Base-by-base conservation (phyloP, 2,888 invertebrate species). In the Molorchus minor region DNA sequence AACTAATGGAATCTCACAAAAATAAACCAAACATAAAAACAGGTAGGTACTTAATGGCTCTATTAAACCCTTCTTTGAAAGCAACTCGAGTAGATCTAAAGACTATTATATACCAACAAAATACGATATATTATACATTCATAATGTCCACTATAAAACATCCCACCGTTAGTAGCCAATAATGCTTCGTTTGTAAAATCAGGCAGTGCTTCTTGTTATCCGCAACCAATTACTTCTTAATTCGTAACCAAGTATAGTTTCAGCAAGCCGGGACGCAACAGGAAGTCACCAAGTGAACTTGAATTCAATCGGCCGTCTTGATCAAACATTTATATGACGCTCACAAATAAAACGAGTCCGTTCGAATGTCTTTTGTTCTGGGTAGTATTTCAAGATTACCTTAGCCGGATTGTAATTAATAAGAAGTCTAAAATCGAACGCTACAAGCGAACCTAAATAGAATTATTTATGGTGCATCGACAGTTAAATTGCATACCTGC, bases 211-310 rank as follows among this genome's bases (percentile, higher is more conserved):
- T 57, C 54, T 62, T 62, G 57, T 41, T 57, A 59, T 21, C 53
- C 36, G 38, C 53, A 51, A 45, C 54, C 62, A 62, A 57, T 62
- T 62, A 59, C 45, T 59, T 46, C 43, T 52, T 53, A 62, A 58
- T 58, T 58, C 56, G 41, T 56, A 44, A 40, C 53, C 62, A 49
- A 58, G 56, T 56, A 53, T 51, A 47, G 58, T 19, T 41, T 41
- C 29, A 41, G 45, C 20, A 25, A 25, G 29, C 12, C 51, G 17
- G 15, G 19, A 45, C 36, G 7, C 3, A 12, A 54, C 55, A 46
- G 40, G 47, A 52, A 52, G 52, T 41, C 41, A 29, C 25, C 29
- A n/a, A 21, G 4, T n/a, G 15, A n/a, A 30, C 30, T 52, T 52
- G 52, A 52, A 52, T 52, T 52, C 52, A 52, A 41, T 52, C 30